Percentiles rank a stretch among this genome's conserved stretches.
phyloP scores from a whole-genome alignment of 2,797 vertebrate species.

The Eulemur rubriventer region DNA sequence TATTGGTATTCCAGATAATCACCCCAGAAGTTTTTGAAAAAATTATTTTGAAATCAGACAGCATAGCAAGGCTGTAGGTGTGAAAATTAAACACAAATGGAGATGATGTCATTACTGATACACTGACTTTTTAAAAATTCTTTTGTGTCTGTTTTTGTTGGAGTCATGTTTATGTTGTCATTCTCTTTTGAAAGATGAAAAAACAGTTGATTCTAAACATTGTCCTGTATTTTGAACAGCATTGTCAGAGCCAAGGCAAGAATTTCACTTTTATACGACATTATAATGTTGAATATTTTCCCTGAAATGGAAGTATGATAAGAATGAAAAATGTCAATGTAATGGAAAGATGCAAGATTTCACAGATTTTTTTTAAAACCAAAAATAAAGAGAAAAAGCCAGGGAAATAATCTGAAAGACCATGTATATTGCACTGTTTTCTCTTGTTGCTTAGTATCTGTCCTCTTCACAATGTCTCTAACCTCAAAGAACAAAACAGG shows the following conservation, averaged over 20 bases:
- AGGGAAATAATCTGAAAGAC: neutral
- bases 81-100: neutral
- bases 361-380: neutral
- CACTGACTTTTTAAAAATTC: neutral
- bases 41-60: neutral
- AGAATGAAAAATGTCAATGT: neutral
- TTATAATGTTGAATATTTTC: neutral
- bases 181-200: neutral
- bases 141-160: neutral
- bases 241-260: neutral
- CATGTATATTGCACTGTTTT: neutral
- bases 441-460: neutral
- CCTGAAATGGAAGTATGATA: neutral
- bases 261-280: neutral
- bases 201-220: neutral
- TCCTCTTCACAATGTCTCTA: neutral
- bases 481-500: neutral
- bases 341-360: neutral
- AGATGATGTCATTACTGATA: constrained; percentile 23
- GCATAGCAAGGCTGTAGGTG: neutral
- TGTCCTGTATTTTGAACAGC: neutral
- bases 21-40: neutral
- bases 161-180: neutral
- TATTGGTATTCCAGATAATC: neutral
- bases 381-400: neutral